These are phyloP conservation scores for Forbesichthys agassizii DNA, from an alignment of 2,113 vertebrate genomes.

Conservation along the genomic window DNA sequence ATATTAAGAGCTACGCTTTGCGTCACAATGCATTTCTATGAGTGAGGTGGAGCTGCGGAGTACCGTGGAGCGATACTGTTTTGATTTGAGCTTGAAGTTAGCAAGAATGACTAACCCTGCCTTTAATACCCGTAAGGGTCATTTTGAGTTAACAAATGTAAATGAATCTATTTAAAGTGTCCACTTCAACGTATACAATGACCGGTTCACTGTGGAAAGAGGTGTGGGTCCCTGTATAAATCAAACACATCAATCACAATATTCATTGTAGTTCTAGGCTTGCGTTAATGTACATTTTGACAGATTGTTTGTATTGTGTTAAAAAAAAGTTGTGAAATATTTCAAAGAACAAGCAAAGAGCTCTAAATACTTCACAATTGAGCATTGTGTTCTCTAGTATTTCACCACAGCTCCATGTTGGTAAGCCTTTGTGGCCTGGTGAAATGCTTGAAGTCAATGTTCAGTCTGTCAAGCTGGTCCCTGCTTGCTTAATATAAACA, in stretches of 20 bases:
- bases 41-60: too few relatives aligned
- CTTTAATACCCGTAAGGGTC: too few relatives aligned
- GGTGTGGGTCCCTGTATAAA: background rate
- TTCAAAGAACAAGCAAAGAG: too few relatives aligned
- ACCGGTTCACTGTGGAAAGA: background rate
- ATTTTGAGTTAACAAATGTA: background rate
- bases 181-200: background rate
- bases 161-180: background rate
- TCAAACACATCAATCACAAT: conserved; percentile 20
- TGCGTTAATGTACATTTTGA: conserved; percentile 16
- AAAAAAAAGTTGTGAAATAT: too few relatives aligned
- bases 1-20: too few relatives aligned
- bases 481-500: conserved; percentile 15
- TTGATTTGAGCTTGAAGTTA: too few relatives aligned
- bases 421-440: conserved; percentile 25
- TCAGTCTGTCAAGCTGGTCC: conserved; percentile 41
- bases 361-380: background rate
- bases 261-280: background rate
- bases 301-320: background rate
- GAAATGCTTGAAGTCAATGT: conserved; percentile 37
- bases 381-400: conserved; percentile 2
- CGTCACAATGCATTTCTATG: too few relatives aligned
- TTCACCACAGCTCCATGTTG: conserved; percentile 29
- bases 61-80: too few relatives aligned
- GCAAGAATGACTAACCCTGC: too few relatives aligned